Conservation (phyloP, 2,888 invertebrate genomes). For the Cremastinae sp. region DNA sequence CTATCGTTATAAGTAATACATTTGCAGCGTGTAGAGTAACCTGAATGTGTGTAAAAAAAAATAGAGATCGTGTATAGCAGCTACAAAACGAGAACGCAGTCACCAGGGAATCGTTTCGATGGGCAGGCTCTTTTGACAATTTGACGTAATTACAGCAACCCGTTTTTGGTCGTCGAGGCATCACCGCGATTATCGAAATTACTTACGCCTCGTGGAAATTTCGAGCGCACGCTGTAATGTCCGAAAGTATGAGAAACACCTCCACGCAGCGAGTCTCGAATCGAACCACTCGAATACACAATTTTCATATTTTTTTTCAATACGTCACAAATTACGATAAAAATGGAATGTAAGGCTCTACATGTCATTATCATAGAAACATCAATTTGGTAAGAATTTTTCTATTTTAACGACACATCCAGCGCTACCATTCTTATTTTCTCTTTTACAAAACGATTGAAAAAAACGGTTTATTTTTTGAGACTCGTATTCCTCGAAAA, state of each 20-base stretch:
- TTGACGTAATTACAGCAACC: constrained; percentile 32
- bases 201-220: background rate
- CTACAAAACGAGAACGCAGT: constrained; percentile 64
- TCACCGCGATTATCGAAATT: constrained; percentile 6
- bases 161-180: constrained; percentile 21
- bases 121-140: constrained; percentile 33
- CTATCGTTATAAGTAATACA: constrained; percentile 72
- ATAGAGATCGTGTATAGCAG: constrained; percentile 67
- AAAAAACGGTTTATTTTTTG: too few relatives aligned
- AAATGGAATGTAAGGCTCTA: too few relatives aligned
- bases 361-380: too few relatives aligned
- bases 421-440: too few relatives aligned
- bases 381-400: too few relatives aligned
- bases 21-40: constrained; percentile 70
- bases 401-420: too few relatives aligned
- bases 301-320: too few relatives aligned
- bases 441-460: too few relatives aligned
- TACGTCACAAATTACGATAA: too few relatives aligned
- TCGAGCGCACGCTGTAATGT: background rate
- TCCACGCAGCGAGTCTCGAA: too few relatives aligned
- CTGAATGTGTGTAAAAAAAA: constrained; percentile 64
- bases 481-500: background rate
- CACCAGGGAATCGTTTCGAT: constrained; percentile 22
- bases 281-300: too few relatives aligned
- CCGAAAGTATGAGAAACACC: constrained; percentile 11